A percentile compares a stretch with the other conserved stretches of the same genome.
These are phyloP conservation scores for Hipparchia semele DNA, from an alignment of 2,888 invertebrate genomes.

Conservation along the genomic window DNA sequence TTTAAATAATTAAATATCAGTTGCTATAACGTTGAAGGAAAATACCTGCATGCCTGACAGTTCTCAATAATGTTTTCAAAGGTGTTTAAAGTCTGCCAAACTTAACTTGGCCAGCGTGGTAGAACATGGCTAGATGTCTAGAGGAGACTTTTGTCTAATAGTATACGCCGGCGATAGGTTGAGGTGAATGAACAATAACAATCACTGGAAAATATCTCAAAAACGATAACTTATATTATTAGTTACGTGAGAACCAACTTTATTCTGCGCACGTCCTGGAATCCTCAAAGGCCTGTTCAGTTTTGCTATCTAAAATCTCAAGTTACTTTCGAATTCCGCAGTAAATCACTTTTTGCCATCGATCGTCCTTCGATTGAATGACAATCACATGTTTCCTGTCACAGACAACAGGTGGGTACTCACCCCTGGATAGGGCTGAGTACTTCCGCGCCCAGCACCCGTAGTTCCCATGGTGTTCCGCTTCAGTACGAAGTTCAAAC, in stretches of 20 bases:
- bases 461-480: slow-evolving; percentile 36
- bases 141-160: too few relatives aligned
- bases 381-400: slow-evolving; percentile 41
- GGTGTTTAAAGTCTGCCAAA: too few relatives aligned
- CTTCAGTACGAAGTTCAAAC: neutral
- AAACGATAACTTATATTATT: neutral
- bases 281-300: neutral
- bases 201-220: too few relatives aligned
- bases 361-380: slow-evolving; percentile 21
- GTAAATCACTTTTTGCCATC: slow-evolving; percentile 24
- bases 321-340: neutral
- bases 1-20: too few relatives aligned
- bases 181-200: too few relatives aligned
- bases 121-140: too few relatives aligned
- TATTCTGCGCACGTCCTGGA: neutral
- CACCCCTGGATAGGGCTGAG: slow-evolving; percentile 48
- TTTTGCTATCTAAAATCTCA: slow-evolving; percentile 8
- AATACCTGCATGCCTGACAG: too few relatives aligned
- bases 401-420: slow-evolving; percentile 57
- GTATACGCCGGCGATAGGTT: too few relatives aligned
- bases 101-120: too few relatives aligned
- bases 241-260: neutral
- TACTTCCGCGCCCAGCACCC: slow-evolving; percentile 41
- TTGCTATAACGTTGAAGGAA: too few relatives aligned
- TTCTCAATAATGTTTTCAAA: too few relatives aligned